Evolutionary conservation across 2,797 vertebrate genomes (phyloP), one percentile per base, ranked within the genome.

Genomic region (Epinephelus awoara): DNA sequence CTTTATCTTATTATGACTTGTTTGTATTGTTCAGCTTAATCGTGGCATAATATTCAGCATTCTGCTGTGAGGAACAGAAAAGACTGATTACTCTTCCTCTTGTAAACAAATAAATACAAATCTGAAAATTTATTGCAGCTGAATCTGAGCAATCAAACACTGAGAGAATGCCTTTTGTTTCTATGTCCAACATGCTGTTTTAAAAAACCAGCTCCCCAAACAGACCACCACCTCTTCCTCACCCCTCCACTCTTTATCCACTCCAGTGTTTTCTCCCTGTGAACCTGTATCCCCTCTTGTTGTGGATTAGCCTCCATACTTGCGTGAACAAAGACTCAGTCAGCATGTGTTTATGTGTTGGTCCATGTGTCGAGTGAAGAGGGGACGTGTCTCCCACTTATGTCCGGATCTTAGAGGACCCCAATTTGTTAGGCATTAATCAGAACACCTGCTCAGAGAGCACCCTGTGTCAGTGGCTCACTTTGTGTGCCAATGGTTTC

Each of bases 361-460:
- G 80, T 83, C 73, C 71, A 58, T 77, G 85, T 87, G 87, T 80
- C 72, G 54, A 77, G 86, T 89, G 82, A 85, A 90, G 91, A 89
- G 72, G 79, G 65, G 88, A 90, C 73, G 57, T 80, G 88, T 91
- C 88, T 89, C 79, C 91, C 91, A 92, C 92, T 93, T 92, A 82
- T 80, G 90, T 88, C 63, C 72, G 72, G 78, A 89, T 95, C 91
- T 93, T 92, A 81, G 89, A 93, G 90, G 90, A 91, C 88, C 93
- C 90, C 90, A 92, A 91, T 95, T 94, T 94, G 92, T 91, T 83
- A 86, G 85, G 90, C 92, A 90, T 95, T 95, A 95, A 94, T 94
- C 93, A 93, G 90, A 92, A 91, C 94, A 95, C 94, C 94, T 96
- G 94, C 93, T 93, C 92, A 50, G 72, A 81, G 88, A 88, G 85